phyloP scores from a whole-genome alignment of 2,797 vertebrate genomes.

The Lacerta bilineata region DNA sequence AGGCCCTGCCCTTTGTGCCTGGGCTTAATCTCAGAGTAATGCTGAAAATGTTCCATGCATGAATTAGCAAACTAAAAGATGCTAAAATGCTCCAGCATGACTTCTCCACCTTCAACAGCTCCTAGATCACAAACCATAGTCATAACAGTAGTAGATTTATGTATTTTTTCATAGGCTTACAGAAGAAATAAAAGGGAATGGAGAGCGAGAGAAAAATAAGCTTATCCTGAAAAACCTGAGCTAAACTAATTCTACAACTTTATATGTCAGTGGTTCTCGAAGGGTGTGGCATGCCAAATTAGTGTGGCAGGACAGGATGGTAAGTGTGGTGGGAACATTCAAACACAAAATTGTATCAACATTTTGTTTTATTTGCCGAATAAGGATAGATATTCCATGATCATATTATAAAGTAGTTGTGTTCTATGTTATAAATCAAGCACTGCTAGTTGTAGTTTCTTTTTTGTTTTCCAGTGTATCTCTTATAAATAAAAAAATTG shows the following conservation, averaged over 20 bases:
- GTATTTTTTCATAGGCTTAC: neutral
- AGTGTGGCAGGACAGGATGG: no score
- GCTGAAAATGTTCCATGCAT: slow-evolving; percentile 73
- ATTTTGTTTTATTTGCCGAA: no score
- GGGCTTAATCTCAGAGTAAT: slow-evolving; percentile 71
- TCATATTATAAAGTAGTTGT: no score
- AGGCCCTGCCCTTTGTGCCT: slow-evolving; percentile 76
- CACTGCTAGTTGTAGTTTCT: no score
- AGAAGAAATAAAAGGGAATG: slow-evolving; percentile 3
- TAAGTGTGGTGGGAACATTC: no score
- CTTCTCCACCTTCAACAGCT: slow-evolving; percentile 68
- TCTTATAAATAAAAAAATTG: no score
- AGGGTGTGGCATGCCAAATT: no score
- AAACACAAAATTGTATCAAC: no score
- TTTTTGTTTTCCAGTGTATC: no score
- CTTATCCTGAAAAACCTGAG: neutral
- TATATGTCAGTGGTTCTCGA: no score
- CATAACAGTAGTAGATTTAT: slow-evolving; percentile 39
- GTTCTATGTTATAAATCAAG: no score
- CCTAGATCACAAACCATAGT: slow-evolving; percentile 54
- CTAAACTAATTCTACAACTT: neutral
- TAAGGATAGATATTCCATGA: no score
- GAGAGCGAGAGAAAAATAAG: neutral
- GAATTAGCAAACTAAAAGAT: slow-evolving; percentile 78
- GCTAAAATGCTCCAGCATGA: slow-evolving; percentile 63